A percentile compares a stretch with the other conserved stretches of the same genome.
These are phyloP conservation scores for Zoanthus sansibaricus DNA, from an alignment of 92 coral and sea anemone species.

Conservation along the genomic window DNA sequence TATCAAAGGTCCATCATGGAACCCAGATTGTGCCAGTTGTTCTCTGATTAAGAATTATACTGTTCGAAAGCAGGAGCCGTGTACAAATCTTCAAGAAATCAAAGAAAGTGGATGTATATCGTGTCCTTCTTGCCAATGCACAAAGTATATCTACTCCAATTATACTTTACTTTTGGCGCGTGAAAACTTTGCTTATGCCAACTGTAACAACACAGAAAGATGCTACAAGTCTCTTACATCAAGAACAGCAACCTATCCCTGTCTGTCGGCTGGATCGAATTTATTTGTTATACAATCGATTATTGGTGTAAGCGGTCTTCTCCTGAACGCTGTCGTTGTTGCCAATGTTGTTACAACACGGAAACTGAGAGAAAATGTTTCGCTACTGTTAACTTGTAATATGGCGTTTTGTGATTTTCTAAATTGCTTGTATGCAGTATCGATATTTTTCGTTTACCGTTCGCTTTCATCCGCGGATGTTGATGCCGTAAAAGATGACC, in stretches of 20 bases:
- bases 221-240: slow-evolving; percentile 29
- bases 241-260: neutral
- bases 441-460: neutral
- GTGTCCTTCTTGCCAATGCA: slow-evolving; percentile 14
- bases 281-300: slow-evolving; percentile 4
- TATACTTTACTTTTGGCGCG: slow-evolving; percentile 19
- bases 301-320: slow-evolving; percentile 24
- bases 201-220: slow-evolving; percentile 30
- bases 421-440: slow-evolving; percentile 17
- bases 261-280: slow-evolving; percentile 1
- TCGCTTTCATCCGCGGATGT: neutral
- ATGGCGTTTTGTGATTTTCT: slow-evolving; percentile 38
- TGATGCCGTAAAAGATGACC: neutral
- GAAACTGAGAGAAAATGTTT: slow-evolving; percentile 26
- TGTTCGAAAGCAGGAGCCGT: neutral
- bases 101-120: neutral
- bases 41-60: slow-evolving; percentile 13
- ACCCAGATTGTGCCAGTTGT: slow-evolving; percentile 9
- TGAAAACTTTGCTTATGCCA: slow-evolving; percentile 25
- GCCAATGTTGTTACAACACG: slow-evolving; percentile 6
- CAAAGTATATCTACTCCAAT: slow-evolving; percentile 15
- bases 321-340: neutral
- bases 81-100: slow-evolving; percentile 7
- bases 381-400: slow-evolving; percentile 31
- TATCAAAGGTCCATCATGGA: slow-evolving; percentile 37